phyloP scores from a whole-genome alignment of 2,113 vertebrate genomes.

The Anguilla rostrata region DNA sequence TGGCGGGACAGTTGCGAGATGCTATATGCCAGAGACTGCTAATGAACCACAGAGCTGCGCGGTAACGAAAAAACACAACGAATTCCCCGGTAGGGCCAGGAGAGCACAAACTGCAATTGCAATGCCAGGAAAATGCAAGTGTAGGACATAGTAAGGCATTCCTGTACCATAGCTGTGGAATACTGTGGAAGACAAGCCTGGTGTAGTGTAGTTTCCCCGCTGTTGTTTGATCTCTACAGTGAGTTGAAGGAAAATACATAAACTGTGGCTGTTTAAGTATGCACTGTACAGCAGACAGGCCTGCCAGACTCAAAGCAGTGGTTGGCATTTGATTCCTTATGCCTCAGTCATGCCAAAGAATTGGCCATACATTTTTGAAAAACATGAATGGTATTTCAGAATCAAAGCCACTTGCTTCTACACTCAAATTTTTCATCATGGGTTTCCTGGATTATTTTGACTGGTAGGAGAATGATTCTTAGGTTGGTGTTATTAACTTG shows the following conservation, averaged over 20 bases:
- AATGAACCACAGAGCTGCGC: conserved; percentile 24
- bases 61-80: neutral
- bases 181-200: neutral
- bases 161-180: neutral
- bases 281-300: neutral
- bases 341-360: neutral
- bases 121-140: neutral
- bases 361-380: neutral
- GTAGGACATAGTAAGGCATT: neutral
- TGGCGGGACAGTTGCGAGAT: conserved; percentile 21
- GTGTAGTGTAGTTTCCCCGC: neutral
- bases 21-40: conserved; percentile 13
- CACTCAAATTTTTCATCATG: neutral
- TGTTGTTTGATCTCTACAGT: neutral
- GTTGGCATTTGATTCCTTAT: neutral
- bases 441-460: neutral
- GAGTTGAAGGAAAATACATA: neutral
- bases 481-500: neutral
- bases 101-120: neutral
- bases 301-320: neutral
- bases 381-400: neutral
- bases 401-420: neutral
- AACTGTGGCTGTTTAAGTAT: neutral
- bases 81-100: conserved; percentile 25
- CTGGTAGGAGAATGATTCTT: neutral